A percentile compares a stretch with the other conserved stretches of the same genome.
Evolutionary conservation across 2,797 vertebrate genomes (phyloP).

Genomic region (Calcarius lapponicus): DNA sequence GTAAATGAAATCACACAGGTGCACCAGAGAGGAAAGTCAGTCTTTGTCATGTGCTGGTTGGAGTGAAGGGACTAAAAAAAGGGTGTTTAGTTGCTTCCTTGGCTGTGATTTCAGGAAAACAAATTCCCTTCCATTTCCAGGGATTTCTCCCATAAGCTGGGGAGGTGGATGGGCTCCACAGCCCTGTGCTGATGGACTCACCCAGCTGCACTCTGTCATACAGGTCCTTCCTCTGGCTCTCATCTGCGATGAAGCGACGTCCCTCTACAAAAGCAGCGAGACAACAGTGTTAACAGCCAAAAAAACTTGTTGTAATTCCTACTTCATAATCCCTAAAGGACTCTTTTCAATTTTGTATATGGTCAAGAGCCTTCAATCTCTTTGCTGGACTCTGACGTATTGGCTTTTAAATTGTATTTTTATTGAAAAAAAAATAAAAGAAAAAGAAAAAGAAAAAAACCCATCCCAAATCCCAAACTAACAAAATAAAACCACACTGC

Average conservation of each 20-base stretch:
- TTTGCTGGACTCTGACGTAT: not conserved
- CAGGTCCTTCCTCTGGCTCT: conserved; percentile 81
- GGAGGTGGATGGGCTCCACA: not conserved
- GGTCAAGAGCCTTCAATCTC: not conserved
- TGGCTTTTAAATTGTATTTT: not conserved
- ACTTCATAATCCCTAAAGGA: not conserved
- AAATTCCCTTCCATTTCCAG: not conserved
- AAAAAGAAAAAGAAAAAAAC: not conserved
- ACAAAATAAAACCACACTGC: not conserved
- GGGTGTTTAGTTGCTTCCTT: not conserved
- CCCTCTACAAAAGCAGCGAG: conserved; percentile 81
- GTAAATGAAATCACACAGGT: not conserved
- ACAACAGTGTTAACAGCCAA: not conserved
- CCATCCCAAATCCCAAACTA: not conserved
- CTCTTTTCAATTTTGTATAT: not conserved
- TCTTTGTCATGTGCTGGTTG: not conserved
- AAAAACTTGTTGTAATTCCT: not conserved
- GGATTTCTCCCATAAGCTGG: not conserved
- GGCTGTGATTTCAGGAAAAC: not conserved
- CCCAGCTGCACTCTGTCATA: conserved; percentile 84
- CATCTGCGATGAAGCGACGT: conserved; percentile 88
- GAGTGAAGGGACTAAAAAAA: not conserved
- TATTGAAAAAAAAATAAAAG: rapidly evolving
- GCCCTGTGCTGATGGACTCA: conserved; percentile 48
- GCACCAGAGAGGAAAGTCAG: not conserved